Evolutionary conservation across 2,113 vertebrate genomes (phyloP).

Genomic region (human): DNA sequence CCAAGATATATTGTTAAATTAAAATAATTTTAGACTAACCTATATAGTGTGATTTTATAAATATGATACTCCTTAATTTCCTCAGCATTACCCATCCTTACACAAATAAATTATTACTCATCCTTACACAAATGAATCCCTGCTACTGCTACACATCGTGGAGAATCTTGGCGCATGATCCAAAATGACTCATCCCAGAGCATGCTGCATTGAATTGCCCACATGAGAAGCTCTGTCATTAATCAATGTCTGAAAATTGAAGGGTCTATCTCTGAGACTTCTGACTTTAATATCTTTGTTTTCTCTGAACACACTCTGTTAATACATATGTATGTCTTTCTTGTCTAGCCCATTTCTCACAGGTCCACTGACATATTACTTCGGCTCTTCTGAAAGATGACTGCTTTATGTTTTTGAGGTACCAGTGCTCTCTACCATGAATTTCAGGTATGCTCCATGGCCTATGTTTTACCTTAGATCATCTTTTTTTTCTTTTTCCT

Average conservation of each 20-base stretch:
- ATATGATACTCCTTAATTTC: not conserved
- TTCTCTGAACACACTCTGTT: not conserved
- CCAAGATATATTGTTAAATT: not conserved
- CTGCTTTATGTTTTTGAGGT: not conserved
- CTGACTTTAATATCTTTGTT: not conserved
- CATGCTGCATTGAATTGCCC: not conserved
- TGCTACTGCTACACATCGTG: not conserved
- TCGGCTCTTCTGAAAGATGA: not conserved
- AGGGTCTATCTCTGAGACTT: not conserved
- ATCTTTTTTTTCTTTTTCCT: not conserved
- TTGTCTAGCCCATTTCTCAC: not conserved
- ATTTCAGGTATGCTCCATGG: not conserved
- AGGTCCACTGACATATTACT: not conserved
- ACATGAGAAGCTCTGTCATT: not conserved
- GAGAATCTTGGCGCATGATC: not conserved
- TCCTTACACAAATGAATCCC: slow-evolving; percentile 4
- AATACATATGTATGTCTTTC: not conserved
- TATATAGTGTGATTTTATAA: not conserved
- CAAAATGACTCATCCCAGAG: not conserved
- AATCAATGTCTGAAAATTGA: not conserved
- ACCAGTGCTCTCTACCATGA: not conserved
- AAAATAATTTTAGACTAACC: not conserved
- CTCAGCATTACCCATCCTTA: not conserved
- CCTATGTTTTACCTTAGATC: not conserved
- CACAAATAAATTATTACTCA: not conserved